A percentile compares a stretch with the other conserved stretches of the same genome.
Evolutionary conservation across 30 jellyfish, hydroid and myxozoan genomes (phyloP).

Genomic region (Hydra vulgaris): DNA sequence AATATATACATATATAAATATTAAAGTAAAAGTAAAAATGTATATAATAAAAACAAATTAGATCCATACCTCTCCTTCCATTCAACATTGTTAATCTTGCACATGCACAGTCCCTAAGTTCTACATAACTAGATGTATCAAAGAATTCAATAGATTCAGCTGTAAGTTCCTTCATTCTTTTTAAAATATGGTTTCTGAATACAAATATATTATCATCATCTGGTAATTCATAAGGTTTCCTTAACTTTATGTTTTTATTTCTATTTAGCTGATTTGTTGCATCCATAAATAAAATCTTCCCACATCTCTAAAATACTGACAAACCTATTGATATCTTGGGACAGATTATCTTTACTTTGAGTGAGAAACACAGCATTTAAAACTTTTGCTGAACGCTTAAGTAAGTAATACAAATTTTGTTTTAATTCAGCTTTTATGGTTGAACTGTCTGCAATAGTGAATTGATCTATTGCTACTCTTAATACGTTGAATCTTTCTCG

Average conservation of each 20-base stretch:
- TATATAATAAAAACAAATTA: no score
- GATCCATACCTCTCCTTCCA: no score
- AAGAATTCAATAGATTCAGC: no score
- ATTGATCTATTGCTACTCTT: slow-evolving; percentile 13
- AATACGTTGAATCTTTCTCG: slow-evolving; percentile 3
- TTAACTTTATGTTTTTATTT: background rate
- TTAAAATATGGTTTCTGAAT: no score
- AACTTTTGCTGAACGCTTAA: background rate
- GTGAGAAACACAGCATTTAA: slow-evolving; percentile 9
- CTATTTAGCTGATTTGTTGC: slow-evolving; percentile 2
- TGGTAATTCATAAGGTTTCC: slow-evolving; percentile 6
- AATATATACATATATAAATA: no score
- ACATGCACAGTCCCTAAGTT: no score
- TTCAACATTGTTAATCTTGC: no score
- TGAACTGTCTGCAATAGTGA: background rate
- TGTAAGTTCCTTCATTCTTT: background rate
- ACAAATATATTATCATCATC: slow-evolving; percentile 12
- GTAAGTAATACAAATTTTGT: slow-evolving; percentile 4
- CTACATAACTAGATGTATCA: no score
- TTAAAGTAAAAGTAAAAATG: no score
- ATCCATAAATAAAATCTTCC: slow-evolving; percentile 19
- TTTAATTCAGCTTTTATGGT: no score
- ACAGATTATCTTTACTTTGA: background rate
- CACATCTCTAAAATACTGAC: slow-evolving; percentile 7
- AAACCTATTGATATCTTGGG: background rate